A percentile compares a stretch with the other conserved stretches of the same genome.
These are phyloP conservation scores for Hoplias malabaricus DNA, from an alignment of 2,113 vertebrate species.

Conservation along the genomic window DNA sequence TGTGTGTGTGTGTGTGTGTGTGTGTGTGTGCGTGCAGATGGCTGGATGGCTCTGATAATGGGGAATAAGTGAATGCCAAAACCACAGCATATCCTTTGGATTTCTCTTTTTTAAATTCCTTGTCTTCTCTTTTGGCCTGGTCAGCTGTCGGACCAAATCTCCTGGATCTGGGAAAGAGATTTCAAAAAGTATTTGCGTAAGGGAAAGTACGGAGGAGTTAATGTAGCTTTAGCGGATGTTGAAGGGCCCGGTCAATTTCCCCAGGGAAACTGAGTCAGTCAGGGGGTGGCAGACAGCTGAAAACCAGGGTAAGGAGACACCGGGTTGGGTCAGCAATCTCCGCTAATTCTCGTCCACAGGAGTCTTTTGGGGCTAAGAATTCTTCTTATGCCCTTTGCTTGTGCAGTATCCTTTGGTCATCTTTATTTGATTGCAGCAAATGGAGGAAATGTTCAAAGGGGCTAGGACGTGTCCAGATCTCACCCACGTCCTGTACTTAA, in stretches of 20 bases:
- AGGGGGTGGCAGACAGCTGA: slow-evolving; percentile 16
- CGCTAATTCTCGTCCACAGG: background rate
- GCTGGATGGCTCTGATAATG: slow-evolving; percentile 54
- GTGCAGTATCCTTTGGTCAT: background rate
- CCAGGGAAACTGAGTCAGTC: slow-evolving; percentile 46
- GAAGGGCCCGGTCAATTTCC: slow-evolving; percentile 41
- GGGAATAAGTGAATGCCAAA: slow-evolving; percentile 47
- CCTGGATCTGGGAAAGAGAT: slow-evolving; percentile 37
- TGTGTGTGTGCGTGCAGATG: background rate
- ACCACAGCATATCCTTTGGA: slow-evolving; percentile 50
- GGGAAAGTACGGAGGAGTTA: slow-evolving; percentile 1
- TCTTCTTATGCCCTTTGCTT: background rate
- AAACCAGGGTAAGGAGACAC: slow-evolving; percentile 38
- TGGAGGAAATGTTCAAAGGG: background rate
- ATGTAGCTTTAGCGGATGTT: slow-evolving; percentile 4
- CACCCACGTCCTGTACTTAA: background rate
- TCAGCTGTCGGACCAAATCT: slow-evolving; percentile 11
- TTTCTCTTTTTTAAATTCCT: background rate
- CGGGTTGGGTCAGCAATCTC: slow-evolving; percentile 11
- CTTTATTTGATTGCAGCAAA: background rate
- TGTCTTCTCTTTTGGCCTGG: slow-evolving; percentile 33
- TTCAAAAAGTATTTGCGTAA: slow-evolving; percentile 32
- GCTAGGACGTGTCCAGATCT: background rate
- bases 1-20: slow-evolving; percentile 44
- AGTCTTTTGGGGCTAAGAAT: background rate